These are phyloP conservation scores for Steatornis caripensis DNA, from an alignment of 2,113 vertebrate species.

Conservation along the genomic window DNA sequence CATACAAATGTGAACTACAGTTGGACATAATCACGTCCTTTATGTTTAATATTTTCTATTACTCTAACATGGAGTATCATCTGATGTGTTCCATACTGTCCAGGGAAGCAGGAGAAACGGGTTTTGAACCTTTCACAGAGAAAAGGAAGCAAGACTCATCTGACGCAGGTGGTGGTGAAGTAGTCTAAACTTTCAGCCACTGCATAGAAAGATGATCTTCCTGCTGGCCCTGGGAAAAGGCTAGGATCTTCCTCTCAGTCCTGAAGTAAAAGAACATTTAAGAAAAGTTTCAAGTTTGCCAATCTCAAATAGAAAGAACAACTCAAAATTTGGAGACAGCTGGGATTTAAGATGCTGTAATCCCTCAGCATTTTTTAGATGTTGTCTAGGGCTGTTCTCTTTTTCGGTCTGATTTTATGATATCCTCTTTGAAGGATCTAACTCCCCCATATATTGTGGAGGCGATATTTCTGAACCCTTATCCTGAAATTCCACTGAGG, in stretches of 20 bases:
- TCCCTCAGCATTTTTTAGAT: not conserved
- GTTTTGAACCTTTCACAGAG: fast-evolving
- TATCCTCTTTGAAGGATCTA: not conserved
- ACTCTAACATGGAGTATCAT: fast-evolving
- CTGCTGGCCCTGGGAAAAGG: not conserved
- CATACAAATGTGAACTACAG: not conserved
- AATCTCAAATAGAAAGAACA: not conserved
- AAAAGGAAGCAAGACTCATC: not conserved
- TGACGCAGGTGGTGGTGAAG: not conserved
- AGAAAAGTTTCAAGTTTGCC: not conserved
- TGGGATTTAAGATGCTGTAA: not conserved
- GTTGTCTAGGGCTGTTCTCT: not conserved
- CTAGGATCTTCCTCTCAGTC: not conserved
- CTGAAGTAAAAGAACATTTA: not conserved
- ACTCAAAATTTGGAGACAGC: not conserved
- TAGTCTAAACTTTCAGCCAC: not conserved
- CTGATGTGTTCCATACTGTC: not conserved
- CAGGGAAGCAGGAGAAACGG: not conserved
- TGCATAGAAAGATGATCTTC: not conserved
- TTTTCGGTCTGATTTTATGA: not conserved
- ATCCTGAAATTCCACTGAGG: fast-evolving
- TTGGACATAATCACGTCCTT: not conserved
- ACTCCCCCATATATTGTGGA: not conserved
- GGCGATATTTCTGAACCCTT: not conserved
- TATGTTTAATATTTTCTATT: not conserved